A percentile compares a stretch with the other conserved stretches of the same genome.
Evolutionary conservation across 2,113 vertebrate genomes (phyloP).

Genomic region (Cyanistes caeruleus): DNA sequence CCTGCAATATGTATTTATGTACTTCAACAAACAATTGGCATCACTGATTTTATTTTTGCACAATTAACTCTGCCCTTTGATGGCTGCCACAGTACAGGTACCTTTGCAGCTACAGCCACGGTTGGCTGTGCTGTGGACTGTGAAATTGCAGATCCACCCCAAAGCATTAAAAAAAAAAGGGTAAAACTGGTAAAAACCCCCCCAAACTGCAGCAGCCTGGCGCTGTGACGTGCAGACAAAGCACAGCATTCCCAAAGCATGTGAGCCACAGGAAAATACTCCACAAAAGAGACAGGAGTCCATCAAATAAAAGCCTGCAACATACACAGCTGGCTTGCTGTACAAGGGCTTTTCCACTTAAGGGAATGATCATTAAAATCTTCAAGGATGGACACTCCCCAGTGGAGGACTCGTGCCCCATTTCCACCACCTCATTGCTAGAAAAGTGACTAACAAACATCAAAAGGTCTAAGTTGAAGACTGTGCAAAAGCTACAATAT

Average conservation of each 20-base stretch:
- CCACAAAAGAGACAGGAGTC: not conserved
- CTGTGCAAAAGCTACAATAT: not conserved
- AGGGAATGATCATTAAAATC: not conserved
- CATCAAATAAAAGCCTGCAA: not conserved
- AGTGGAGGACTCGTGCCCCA: accelerated
- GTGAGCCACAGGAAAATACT: not conserved
- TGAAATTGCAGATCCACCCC: not conserved
- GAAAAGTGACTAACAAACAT: not conserved
- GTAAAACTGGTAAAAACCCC: accelerated
- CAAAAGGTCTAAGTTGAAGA: not conserved
- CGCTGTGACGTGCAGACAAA: not conserved
- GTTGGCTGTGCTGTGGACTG: accelerated
- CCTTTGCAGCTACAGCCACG: too few species aligned
- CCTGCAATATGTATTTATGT: not conserved
- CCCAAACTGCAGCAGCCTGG: accelerated
- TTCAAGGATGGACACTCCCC: not conserved
- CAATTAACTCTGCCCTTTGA: not conserved
- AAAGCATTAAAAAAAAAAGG: not conserved
- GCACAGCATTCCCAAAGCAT: not conserved
- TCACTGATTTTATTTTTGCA: not conserved
- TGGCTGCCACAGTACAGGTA: accelerated
- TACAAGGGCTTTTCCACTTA: not conserved
- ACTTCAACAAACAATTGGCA: not conserved
- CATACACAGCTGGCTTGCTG: accelerated
- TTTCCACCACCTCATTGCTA: not conserved